These are phyloP conservation scores for Sula dactylatra DNA, from an alignment of 2,113 vertebrate genomes.

Conservation along the genomic window DNA sequence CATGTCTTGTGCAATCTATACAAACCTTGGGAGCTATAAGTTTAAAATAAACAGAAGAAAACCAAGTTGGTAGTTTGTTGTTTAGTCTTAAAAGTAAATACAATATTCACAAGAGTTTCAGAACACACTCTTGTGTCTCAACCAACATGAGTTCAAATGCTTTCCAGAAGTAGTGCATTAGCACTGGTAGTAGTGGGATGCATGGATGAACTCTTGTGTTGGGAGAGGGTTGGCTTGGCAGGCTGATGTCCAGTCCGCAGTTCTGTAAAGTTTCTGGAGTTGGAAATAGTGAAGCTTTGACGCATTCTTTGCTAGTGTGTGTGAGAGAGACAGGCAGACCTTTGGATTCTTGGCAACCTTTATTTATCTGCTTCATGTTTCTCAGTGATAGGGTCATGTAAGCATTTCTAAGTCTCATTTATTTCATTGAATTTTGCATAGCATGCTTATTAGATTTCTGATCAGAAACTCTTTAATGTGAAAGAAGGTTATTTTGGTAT, in stretches of 20 bases:
- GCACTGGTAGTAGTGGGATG: fast-evolving
- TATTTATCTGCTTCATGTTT: not conserved
- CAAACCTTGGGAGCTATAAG: not conserved
- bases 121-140: not conserved
- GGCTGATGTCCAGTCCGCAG: too few relatives aligned
- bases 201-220: not conserved
- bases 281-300: not conserved
- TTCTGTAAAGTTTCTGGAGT: not conserved
- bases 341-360: not conserved
- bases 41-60: not conserved
- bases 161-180: not conserved
- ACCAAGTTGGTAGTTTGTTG: fast-evolving
- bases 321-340: not conserved
- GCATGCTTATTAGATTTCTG: not conserved
- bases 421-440: not conserved
- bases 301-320: not conserved
- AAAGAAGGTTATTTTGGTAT: not conserved
- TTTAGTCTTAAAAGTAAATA: not conserved
- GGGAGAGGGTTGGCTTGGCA: not conserved
- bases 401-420: not conserved
- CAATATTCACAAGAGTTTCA: not conserved
- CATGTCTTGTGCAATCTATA: not conserved
- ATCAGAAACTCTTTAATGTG: not conserved
- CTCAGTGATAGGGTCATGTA: fast-evolving
- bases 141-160: fast-evolving